Base-by-base conservation (phyloP, 2,113 vertebrate genomes). In the Erythrocercus mccallii region DNA sequence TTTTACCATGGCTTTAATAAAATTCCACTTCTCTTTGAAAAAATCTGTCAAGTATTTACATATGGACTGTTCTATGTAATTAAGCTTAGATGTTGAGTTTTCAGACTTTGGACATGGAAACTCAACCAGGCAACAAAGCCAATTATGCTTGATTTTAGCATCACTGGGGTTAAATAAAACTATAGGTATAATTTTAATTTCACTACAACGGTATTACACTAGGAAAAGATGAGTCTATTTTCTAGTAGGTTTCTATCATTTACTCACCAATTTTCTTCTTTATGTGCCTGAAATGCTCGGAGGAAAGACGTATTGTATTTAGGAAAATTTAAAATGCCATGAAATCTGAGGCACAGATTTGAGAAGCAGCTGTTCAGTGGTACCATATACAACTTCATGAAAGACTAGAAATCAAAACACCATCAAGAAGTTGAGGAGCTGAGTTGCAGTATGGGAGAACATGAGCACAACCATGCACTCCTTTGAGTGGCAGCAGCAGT, bases 231-330 rank as follows among this genome's bases (percentile, higher is more conserved):
- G 0, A 82, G 18, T 12, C 16, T 42, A 23, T 24, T 42, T 90
- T 58, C 28, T 50, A 54, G 62, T 5, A 80, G 53, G 22, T 27
- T n/a, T 73, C 40, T 42, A 4, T 2, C 7, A 47, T 2, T 14
- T 31, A 97, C 99, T 98, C 94, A 99, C 99, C 99, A 99, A 96
- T 99, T 99, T 96, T 99, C 99, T 89, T 99, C 99, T 95, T 99
- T 99, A 92, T 99, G 99, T 15, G 99, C 99, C 96, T 99, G 99
- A 96, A 99, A 99, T 0, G 99, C 99, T 86, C 98, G 98, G 91
- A 99, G 94, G 96, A 99, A 99, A 15, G 99, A 99, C 40, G 98
- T 99, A 54, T 4, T 20, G 15, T 5, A 71, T 98, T 97, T 97
- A 99, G 98, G 98, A 97, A 62, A 96, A 91, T 35, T 44, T 54